Conservation (phyloP, 2,888 invertebrate genomes). For the Caenorhabditis sinica region DNA sequence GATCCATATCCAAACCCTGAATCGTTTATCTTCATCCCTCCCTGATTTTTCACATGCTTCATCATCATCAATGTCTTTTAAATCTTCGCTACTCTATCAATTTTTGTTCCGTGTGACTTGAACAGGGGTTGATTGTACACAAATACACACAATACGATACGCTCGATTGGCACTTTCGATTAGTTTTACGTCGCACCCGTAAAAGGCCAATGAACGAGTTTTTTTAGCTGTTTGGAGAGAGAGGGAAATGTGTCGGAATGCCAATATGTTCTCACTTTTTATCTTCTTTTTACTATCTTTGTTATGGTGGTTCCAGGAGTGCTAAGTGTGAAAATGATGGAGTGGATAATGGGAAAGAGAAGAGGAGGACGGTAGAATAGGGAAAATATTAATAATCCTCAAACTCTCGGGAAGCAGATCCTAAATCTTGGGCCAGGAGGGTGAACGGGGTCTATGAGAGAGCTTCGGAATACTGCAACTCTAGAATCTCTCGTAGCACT, state of each 20-base stretch:
- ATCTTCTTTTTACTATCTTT: conserved; percentile 17
- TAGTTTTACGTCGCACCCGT: conserved; percentile 26
- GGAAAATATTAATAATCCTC: too few species aligned
- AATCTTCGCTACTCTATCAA: neutral
- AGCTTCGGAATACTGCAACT: too few species aligned
- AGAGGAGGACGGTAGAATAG: neutral
- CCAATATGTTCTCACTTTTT: conserved; percentile 54
- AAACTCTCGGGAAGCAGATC: too few species aligned
- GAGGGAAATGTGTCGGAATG: conserved; percentile 17
- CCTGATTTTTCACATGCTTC: conserved; percentile 8
- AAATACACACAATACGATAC: conserved; percentile 36
- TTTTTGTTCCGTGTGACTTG: conserved; percentile 38
- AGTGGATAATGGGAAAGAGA: neutral
- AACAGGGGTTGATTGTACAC: conserved; percentile 8
- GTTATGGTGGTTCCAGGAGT: conserved; percentile 13
- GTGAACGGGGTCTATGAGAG: too few species aligned
- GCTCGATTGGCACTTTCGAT: conserved; percentile 56
- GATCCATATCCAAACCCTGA: conserved; percentile 45
- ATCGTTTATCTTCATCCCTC: conserved; percentile 25
- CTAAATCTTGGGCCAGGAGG: too few species aligned
- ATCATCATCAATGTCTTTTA: neutral
- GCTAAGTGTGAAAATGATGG: neutral
- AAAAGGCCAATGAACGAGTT: conserved; percentile 46
- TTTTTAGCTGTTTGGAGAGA: conserved; percentile 14
- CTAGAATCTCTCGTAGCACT: too few species aligned